A percentile compares a stretch with the other conserved stretches of the same genome.
These are phyloP conservation scores for Cosmia pyralina DNA, from an alignment of 2,888 invertebrate genomes.

Conservation along the genomic window DNA sequence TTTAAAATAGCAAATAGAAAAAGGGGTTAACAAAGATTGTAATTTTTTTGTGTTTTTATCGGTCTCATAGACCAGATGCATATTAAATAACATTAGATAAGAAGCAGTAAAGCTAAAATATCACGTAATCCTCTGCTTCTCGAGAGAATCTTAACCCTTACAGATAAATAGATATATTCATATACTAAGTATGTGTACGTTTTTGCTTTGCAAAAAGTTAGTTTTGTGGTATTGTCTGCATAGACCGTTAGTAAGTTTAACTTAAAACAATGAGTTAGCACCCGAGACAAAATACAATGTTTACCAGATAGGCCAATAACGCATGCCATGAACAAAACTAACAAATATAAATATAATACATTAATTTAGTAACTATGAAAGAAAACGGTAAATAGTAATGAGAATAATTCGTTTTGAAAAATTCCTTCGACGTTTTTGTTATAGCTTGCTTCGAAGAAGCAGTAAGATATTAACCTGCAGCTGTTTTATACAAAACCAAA, in stretches of 20 bases:
- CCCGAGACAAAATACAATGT: conserved; percentile 66
- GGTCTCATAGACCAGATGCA: conserved; percentile 83
- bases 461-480: conserved; percentile 19
- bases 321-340: conserved; percentile 18
- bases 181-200: conserved; percentile 66
- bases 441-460: conserved; percentile 32
- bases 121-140: conserved; percentile 83
- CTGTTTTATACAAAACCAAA: conserved; percentile 55
- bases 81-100: conserved; percentile 78
- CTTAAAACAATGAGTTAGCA: conserved; percentile 69
- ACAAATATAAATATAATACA: background rate
- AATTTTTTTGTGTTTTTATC: conserved; percentile 65
- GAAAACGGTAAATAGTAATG: background rate
- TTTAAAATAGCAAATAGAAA: conserved; percentile 53
- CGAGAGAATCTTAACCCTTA: conserved; percentile 81
- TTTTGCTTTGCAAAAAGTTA: conserved; percentile 87
- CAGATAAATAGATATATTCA: conserved; percentile 75
- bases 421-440: background rate
- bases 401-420: conserved; percentile 12
- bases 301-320: conserved; percentile 62
- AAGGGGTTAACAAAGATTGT: conserved; percentile 48
- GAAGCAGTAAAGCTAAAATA: conserved; percentile 90
- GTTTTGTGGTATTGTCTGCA: conserved; percentile 82
- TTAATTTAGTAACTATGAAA: background rate
- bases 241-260: conserved; percentile 74